phyloP scores from a whole-genome alignment of 2,797 vertebrate species.

The Pempheris klunzingeri region DNA sequence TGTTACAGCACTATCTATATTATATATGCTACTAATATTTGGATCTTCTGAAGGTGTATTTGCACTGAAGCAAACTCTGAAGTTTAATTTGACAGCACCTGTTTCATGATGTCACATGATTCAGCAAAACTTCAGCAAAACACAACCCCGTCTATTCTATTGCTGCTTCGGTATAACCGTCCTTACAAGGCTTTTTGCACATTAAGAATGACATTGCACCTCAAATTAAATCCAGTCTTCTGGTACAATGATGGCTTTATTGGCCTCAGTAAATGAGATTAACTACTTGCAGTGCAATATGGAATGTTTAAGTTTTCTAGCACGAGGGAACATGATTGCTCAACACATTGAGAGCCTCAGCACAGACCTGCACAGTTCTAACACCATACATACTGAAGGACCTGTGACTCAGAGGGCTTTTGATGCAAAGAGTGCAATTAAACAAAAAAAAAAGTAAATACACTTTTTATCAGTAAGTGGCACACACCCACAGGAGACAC shows the following conservation, averaged over 20 bases:
- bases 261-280: slow-evolving; percentile 67
- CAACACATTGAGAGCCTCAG: slow-evolving; percentile 46
- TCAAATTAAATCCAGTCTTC: slow-evolving; percentile 18
- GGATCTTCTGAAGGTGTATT: neutral
- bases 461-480: neutral
- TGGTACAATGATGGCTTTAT: slow-evolving; percentile 47
- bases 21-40: neutral
- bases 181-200: slow-evolving; percentile 20
- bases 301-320: slow-evolving; percentile 67
- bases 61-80: neutral
- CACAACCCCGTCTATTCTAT: neutral
- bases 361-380: slow-evolving; percentile 26
- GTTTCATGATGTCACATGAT: neutral
- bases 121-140: neutral
- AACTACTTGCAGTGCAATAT: slow-evolving; percentile 47
- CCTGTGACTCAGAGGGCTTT: slow-evolving; percentile 32
- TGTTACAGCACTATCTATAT: too few relatives aligned
- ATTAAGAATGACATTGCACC: slow-evolving; percentile 47
- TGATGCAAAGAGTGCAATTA: neutral
- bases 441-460: neutral
- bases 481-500: neutral
- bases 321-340: slow-evolving; percentile 43
- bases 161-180: neutral
- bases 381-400: slow-evolving; percentile 21
- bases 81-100: neutral